Percentiles rank a stretch among this genome's conserved stretches.
Evolutionary conservation across 2,888 invertebrate genomes (phyloP).

Genomic region (Sialis lutaria): DNA sequence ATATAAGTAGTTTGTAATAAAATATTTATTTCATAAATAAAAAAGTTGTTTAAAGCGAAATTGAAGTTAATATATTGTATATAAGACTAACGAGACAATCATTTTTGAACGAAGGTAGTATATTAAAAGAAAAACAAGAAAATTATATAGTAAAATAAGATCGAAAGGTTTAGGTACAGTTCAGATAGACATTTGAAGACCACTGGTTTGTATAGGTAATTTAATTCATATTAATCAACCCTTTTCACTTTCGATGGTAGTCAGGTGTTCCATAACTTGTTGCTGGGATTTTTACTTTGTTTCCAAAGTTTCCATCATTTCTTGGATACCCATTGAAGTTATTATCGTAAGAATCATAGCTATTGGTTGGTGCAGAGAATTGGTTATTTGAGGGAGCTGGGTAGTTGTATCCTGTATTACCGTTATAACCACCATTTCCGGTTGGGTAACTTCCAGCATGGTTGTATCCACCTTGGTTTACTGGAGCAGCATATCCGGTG

Average conservation of each 20-base stretch:
- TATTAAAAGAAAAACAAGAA: no score
- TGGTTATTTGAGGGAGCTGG: conserved; percentile 7
- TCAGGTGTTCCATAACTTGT: neutral
- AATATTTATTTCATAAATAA: no score
- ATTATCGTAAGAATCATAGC: conserved; percentile 7
- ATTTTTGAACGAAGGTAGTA: no score
- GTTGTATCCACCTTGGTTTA: neutral
- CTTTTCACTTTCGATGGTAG: neutral
- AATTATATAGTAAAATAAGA: no score
- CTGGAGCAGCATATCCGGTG: conserved; percentile 3
- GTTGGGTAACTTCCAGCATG: neutral
- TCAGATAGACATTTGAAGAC: no score
- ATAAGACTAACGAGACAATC: no score
- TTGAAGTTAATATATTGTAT: no score
- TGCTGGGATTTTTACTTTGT: conserved; percentile 5
- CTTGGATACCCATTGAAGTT: conserved; percentile 5
- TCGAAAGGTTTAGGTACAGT: no score
- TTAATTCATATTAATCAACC: no score
- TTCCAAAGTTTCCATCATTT: conserved; percentile 9
- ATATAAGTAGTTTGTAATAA: no score
- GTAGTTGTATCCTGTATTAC: conserved; percentile 3
- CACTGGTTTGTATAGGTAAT: no score
- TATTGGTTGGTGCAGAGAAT: conserved; percentile 11
- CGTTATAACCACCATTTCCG: conserved; percentile 5
- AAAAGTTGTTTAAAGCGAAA: no score